phyloP scores from a whole-genome alignment of 2,113 vertebrate genomes.

The Mirounga angustirostris region DNA sequence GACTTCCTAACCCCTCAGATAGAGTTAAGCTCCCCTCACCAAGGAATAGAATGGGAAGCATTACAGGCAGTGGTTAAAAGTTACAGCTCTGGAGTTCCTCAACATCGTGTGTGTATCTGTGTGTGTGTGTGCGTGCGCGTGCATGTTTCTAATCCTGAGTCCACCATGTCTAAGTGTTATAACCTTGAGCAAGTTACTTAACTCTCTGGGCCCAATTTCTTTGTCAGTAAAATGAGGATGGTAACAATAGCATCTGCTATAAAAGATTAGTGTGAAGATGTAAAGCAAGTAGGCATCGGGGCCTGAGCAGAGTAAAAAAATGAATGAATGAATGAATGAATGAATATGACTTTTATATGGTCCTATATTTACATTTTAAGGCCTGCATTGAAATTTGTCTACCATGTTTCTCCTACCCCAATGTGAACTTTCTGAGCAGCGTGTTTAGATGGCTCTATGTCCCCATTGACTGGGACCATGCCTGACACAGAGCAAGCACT shows the following conservation, averaged over 20 bases:
- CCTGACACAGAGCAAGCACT: not conserved
- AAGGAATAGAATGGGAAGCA: not conserved
- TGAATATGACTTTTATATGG: not conserved
- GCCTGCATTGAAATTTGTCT: not conserved
- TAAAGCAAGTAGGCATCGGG: not conserved
- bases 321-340: not conserved
- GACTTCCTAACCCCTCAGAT: not conserved
- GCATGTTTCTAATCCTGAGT: not conserved
- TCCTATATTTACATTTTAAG: not conserved
- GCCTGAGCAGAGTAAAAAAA: not conserved
- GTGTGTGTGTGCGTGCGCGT: too few species aligned
- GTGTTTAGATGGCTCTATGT: not conserved
- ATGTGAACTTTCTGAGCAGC: not conserved
- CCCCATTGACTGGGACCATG: not conserved
- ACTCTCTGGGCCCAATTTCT: not conserved
- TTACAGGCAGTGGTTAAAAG: not conserved
- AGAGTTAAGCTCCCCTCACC: not conserved
- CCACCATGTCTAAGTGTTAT: not conserved
- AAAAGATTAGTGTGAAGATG: not conserved
- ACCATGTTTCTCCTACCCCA: not conserved
- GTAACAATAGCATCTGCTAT: not conserved
- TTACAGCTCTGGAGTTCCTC: not conserved
- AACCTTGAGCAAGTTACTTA: not conserved
- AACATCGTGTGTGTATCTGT: not conserved
- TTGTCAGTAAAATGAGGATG: not conserved